Percentiles rank a stretch among this genome's conserved stretches.
These are phyloP conservation scores for Choristoneura fumiferana DNA, from an alignment of 1,140 invertebrate genomes.

Conservation along the genomic window DNA sequence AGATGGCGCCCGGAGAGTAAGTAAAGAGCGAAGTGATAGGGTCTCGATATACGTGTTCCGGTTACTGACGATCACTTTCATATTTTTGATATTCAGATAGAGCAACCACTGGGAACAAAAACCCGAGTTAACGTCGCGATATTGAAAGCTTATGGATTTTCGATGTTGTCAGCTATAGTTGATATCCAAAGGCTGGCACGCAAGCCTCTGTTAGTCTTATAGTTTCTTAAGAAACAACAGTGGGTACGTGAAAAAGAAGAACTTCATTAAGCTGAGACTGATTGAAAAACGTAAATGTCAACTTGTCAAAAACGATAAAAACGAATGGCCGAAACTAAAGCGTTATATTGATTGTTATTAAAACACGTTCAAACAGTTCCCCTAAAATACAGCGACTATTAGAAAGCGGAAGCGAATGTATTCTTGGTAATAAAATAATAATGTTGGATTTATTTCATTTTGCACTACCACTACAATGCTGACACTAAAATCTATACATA, in stretches of 20 bases:
- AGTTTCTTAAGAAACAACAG: constrained; percentile 41
- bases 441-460: too few species aligned
- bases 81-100: constrained; percentile 78
- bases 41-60: constrained; percentile 73
- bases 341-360: too few species aligned
- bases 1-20: constrained; percentile 72
- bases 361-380: too few species aligned
- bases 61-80: constrained; percentile 71
- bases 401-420: too few species aligned
- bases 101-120: constrained; percentile 68
- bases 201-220: constrained; percentile 27
- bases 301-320: too few species aligned
- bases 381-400: too few species aligned
- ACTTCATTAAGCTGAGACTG: too few species aligned
- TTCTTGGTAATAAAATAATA: too few species aligned
- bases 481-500: too few species aligned
- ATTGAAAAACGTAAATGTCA: too few species aligned
- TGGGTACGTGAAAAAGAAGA: constrained; percentile 29
- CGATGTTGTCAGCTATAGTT: constrained; percentile 65
- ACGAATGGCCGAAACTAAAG: too few species aligned
- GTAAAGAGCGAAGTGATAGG: constrained; percentile 76
- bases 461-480: too few species aligned
- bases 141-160: constrained; percentile 78
- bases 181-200: constrained; percentile 46
- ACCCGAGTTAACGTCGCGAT: constrained; percentile 70